Percentiles rank a stretch among this genome's conserved stretches.
These are phyloP conservation scores for Empidonax traillii DNA, from an alignment of 2,113 vertebrate species.

Conservation along the genomic window DNA sequence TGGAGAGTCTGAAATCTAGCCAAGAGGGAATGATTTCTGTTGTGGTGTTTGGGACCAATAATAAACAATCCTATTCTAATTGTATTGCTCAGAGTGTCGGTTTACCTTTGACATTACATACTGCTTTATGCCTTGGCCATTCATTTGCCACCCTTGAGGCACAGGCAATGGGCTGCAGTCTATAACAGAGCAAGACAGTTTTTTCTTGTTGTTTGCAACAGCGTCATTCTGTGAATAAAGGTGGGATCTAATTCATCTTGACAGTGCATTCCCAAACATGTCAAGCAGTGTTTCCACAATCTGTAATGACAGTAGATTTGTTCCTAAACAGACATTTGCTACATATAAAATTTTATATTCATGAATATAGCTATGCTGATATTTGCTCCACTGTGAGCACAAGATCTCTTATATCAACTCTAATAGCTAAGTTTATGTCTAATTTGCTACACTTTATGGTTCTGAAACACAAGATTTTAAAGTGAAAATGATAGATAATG, in stretches of 20 bases:
- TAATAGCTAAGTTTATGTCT: neutral
- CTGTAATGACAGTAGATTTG: neutral
- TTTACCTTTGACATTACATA: neutral
- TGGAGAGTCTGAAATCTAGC: neutral
- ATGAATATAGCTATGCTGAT: neutral
- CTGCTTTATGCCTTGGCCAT: neutral
- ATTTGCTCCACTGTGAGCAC: neutral
- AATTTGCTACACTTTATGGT: neutral
- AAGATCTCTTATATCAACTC: neutral
- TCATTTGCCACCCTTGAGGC: neutral
- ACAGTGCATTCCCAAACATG: neutral
- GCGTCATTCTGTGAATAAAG: neutral
- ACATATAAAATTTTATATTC: neutral
- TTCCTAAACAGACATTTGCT: neutral
- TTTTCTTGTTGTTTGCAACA: accelerated
- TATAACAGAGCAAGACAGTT: neutral
- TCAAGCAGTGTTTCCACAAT: neutral
- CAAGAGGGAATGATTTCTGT: neutral
- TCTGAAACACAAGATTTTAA: neutral
- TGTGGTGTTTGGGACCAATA: neutral
- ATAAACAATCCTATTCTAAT: neutral
- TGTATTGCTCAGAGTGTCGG: neutral
- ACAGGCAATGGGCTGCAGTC: neutral
- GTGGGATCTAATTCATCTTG: neutral
- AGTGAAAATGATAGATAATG: neutral